phyloP scores from a whole-genome alignment of 2,113 vertebrate species.

The Phyllopteryx taeniolatus region DNA sequence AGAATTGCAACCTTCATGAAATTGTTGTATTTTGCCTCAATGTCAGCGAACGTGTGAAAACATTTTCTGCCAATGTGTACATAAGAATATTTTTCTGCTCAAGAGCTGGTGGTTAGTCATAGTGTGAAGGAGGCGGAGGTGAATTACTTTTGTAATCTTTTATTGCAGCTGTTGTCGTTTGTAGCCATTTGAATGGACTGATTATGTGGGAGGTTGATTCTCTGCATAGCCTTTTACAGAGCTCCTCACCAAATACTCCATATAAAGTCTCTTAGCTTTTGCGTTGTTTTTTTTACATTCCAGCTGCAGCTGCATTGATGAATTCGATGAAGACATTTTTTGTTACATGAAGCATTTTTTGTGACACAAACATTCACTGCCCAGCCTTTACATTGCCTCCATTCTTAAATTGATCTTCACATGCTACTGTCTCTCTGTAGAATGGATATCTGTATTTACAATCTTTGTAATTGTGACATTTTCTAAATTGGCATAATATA shows the following conservation, averaged over 20 bases:
- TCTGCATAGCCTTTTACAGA: slow-evolving; percentile 9
- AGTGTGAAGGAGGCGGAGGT: slow-evolving; percentile 57
- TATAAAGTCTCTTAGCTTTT: not conserved
- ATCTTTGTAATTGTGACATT: not conserved
- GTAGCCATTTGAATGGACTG: slow-evolving; percentile 39
- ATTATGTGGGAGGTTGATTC: slow-evolving; percentile 25
- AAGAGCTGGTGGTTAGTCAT: slow-evolving; percentile 51
- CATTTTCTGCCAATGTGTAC: not conserved
- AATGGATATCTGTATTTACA: not conserved
- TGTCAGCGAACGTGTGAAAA: not conserved
- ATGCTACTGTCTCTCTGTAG: not conserved
- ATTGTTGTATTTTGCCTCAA: not conserved
- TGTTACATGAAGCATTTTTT: not conserved
- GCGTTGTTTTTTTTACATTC: not conserved
- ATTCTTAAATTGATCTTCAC: not conserved
- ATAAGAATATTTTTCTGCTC: slow-evolving; percentile 10
- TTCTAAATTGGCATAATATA: not conserved
- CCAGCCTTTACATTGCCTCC: not conserved
- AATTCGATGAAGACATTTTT: not conserved
- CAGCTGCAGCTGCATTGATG: slow-evolving; percentile 8
- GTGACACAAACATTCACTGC: too few species aligned
- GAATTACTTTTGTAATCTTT: slow-evolving; percentile 57
- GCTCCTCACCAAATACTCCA: slow-evolving; percentile 1
- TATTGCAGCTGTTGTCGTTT: slow-evolving; percentile 42
- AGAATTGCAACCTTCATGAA: not conserved